Conservation (phyloP, 2,113 vertebrate species). For the Osmerus eperlanus region DNA sequence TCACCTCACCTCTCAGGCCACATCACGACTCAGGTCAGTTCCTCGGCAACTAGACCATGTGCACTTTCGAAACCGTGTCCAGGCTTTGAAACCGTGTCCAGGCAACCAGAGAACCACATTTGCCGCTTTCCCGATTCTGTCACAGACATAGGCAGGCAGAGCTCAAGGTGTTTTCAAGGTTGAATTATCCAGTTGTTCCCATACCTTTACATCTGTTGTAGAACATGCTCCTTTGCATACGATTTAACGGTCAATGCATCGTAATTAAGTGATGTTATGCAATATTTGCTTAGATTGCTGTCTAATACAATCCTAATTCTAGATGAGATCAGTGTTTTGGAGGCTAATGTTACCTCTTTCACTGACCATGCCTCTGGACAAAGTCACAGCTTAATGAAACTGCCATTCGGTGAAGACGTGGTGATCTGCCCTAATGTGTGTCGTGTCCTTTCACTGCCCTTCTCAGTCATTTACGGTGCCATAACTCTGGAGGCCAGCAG, state of each 20-base stretch:
- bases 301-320: not conserved
- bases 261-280: not conserved
- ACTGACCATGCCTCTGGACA: not conserved
- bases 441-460: not conserved
- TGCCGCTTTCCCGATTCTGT: not conserved
- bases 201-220: not conserved
- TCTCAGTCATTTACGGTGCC: not conserved
- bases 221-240: not conserved
- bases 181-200: not conserved
- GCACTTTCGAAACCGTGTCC: no score
- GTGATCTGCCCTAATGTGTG: not conserved
- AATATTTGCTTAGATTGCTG: no score
- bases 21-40: slow-evolving; percentile 7
- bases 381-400: slow-evolving; percentile 4
- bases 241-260: not conserved
- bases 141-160: not conserved
- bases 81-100: no score
- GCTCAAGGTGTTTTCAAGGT: no score
- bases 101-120: no score
- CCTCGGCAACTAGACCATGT: not conserved
- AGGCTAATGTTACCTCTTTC: not conserved
- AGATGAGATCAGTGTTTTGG: not conserved
- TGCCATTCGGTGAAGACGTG: not conserved
- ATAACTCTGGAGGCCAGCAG: slow-evolving; percentile 7
- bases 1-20: slow-evolving; percentile 2